Conservation (phyloP, 2,113 vertebrate species). For the Chaenogobius annularis region DNA sequence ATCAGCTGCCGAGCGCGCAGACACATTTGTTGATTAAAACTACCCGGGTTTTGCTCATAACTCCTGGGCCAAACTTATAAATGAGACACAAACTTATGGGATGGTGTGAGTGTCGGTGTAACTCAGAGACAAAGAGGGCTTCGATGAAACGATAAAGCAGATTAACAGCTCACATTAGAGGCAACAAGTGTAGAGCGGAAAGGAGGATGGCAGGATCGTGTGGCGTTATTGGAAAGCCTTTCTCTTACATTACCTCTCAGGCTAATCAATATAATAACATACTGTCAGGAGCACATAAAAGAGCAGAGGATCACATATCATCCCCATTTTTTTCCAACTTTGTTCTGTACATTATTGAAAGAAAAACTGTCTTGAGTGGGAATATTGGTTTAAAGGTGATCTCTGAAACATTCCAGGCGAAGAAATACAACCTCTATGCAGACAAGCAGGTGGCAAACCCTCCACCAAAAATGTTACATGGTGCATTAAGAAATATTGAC, state of each 20-base stretch:
- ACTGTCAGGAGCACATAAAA: conserved; percentile 9
- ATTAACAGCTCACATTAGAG: conserved; percentile 52
- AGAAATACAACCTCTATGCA: too few relatives aligned
- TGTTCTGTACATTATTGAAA: background rate
- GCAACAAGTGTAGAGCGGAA: conserved; percentile 37
- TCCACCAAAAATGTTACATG: too few relatives aligned
- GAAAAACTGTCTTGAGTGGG: background rate
- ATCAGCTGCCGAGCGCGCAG: conserved; percentile 21
- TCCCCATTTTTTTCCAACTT: background rate
- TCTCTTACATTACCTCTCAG: background rate
- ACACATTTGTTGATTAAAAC: conserved; percentile 58
- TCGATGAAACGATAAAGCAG: conserved; percentile 40
- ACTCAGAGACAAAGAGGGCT: conserved; percentile 41
- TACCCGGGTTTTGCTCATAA: conserved; percentile 38
- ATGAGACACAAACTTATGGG: conserved; percentile 32
- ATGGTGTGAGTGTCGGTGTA: conserved; percentile 16
- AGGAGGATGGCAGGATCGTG: conserved; percentile 4
- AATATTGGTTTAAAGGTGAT: background rate
- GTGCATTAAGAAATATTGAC: too few relatives aligned
- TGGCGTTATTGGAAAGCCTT: conserved; percentile 20
- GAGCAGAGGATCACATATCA: background rate
- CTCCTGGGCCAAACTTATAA: conserved; percentile 27
- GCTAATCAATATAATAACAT: conserved; percentile 1
- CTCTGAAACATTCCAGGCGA: too few relatives aligned
- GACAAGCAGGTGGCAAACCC: too few relatives aligned